These are phyloP conservation scores for Salmo trutta DNA, from an alignment of 2,797 vertebrate genomes.

Conservation along the genomic window DNA sequence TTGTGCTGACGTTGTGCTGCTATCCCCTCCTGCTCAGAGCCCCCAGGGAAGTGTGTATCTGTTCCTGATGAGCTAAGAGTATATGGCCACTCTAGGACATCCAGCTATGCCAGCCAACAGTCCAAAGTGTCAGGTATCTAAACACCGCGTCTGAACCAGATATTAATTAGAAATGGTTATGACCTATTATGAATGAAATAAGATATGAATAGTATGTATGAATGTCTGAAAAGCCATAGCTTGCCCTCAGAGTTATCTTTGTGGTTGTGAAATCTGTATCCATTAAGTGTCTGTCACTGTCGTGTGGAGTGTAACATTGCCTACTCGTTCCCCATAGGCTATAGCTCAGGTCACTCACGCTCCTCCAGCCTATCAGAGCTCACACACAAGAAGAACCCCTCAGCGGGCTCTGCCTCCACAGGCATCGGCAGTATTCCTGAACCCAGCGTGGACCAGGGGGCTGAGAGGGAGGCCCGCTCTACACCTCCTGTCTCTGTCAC, in stretches of 20 bases:
- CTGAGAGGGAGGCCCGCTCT: too few relatives aligned
- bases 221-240: not conserved
- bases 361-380: constrained; percentile 91
- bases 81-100: constrained; percentile 89
- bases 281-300: not conserved
- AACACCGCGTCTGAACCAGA: not conserved
- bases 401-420: constrained; percentile 85
- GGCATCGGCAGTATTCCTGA: constrained; percentile 89
- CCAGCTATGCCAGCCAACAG: constrained; percentile 90
- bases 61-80: constrained; percentile 84
- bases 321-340: constrained; percentile 71
- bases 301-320: not conserved
- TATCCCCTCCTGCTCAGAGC: constrained; percentile 59
- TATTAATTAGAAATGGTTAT: not conserved
- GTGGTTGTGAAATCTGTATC: not conserved
- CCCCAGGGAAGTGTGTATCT: constrained; percentile 78
- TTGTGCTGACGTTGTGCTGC: not conserved
- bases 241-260: not conserved
- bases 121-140: constrained; percentile 89
- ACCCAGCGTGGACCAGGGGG: constrained; percentile 73
- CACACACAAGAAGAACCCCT: constrained; percentile 86
- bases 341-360: constrained; percentile 86
- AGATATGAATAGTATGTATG: too few relatives aligned
- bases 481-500: constrained; percentile 5
- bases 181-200: too few relatives aligned